Evolutionary conservation across 2,888 invertebrate species (phyloP).

Genomic region (Lepetodrilus schrolli): DNA sequence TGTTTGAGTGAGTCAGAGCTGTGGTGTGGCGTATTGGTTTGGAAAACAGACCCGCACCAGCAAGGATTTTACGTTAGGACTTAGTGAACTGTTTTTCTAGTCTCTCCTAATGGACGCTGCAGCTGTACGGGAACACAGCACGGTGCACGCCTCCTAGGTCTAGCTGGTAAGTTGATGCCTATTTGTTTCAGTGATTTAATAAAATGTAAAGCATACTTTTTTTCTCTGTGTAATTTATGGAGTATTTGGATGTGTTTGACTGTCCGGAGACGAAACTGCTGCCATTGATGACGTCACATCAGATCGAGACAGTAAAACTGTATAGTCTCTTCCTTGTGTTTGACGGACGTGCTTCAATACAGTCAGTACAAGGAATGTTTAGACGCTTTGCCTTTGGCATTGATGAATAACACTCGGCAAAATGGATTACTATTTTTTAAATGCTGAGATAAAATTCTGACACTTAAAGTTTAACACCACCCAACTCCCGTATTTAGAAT

Average conservation of each 20-base stretch:
- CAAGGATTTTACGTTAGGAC: not conserved
- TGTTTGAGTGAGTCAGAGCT: not conserved
- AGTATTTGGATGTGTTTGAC: not conserved
- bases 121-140: not conserved
- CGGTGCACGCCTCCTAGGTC: too few species aligned
- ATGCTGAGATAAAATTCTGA: too few species aligned
- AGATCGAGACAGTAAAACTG: not conserved
- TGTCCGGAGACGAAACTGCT: too few species aligned
- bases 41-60: not conserved
- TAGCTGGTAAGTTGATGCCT: not conserved
- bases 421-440: too few species aligned
- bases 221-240: not conserved
- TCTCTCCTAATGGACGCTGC: not conserved
- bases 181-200: not conserved
- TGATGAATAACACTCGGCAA: too few species aligned
- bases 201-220: not conserved
- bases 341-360: too few species aligned
- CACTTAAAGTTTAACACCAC: too few species aligned
- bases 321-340: not conserved
- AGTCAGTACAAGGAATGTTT: too few species aligned
- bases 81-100: not conserved
- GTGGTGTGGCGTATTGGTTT: not conserved
- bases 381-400: too few species aligned
- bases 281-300: not conserved
- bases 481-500: too few species aligned